Percentiles rank a stretch among this genome's conserved stretches.
These are phyloP conservation scores for Zaprionus capensis DNA, from an alignment of 1,140 invertebrate species.

Conservation along the genomic window DNA sequence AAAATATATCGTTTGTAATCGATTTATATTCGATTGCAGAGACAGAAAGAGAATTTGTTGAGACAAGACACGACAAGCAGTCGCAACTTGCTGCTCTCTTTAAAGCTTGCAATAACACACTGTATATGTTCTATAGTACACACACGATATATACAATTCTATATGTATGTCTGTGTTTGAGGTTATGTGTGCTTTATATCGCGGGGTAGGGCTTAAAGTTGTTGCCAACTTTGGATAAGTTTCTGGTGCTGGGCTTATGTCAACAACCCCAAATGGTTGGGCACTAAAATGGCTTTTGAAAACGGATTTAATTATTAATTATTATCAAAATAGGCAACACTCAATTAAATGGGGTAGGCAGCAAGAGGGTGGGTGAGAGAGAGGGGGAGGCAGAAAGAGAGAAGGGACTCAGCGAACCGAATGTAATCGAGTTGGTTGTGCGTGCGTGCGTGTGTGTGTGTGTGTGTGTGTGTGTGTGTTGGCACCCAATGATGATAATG, in stretches of 20 bases:
- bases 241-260: background rate
- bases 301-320: slow-evolving; percentile 72
- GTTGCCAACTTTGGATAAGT: background rate
- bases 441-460: background rate
- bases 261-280: background rate
- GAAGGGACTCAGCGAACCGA: background rate
- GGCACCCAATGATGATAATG: slow-evolving; percentile 54
- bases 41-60: background rate
- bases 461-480: slow-evolving; percentile 23
- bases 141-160: background rate
- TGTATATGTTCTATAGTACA: background rate
- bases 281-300: slow-evolving; percentile 55
- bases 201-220: background rate
- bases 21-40: background rate
- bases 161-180: background rate
- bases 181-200: background rate
- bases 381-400: background rate
- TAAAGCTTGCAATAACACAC: slow-evolving; percentile 9
- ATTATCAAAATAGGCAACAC: slow-evolving; percentile 68
- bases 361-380: background rate
- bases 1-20: too few species aligned
- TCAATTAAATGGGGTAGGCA: slow-evolving; percentile 27
- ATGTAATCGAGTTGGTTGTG: background rate
- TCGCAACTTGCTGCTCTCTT: background rate
- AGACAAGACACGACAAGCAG: background rate